Evolutionary conservation across 2,888 invertebrate genomes (phyloP), one percentile per base, ranked within the genome.

Genomic region (Ennomos quercinarius): DNA sequence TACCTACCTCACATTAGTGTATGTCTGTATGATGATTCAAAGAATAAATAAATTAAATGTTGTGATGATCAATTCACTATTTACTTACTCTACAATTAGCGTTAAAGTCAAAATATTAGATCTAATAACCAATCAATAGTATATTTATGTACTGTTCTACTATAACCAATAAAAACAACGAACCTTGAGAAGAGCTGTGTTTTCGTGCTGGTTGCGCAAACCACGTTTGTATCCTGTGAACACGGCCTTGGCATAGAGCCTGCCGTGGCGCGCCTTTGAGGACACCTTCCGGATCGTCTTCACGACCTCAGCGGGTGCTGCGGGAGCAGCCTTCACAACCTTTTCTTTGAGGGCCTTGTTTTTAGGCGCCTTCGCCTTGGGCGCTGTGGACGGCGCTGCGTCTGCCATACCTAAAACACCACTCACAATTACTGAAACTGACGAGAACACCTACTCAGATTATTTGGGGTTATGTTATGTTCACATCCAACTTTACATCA

Each of bases 191-290:
- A 99, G 95, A 17, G 99, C 97, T 60, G 99, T 99, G 93, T 98
- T 98, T 93, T 99, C 99, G 80, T 98, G 97, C 90, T 99, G 99
- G 88, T 99, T 99, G 72, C 99, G 96, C 66, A 98, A 95, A 67
- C 99, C 99, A 76, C 99, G 96, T 89, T 98, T 99, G 92, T 97
- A 97, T 73, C 97, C 97, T 71, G 98, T 98, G 93, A 99, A 99
- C 54, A 99, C 97, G 42, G 98, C 99, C 91, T 99, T 99, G n/a
- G 98, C 98, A 82, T 99, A 99, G 48, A 99, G 94, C 76, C 99
- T 95, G 60, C 97, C 97, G 83, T 97, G 97, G 66, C 97, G 90
- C 48, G 92, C 78, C 76, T 91, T 93, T 74, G 73, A 94, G 83
- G 91, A 84, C 50, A 88, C 87, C 73, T 92, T 92, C 67, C 92